Conservation (phyloP, 2,113 vertebrate species). For the Hypocryptadius cinnamomeus region DNA sequence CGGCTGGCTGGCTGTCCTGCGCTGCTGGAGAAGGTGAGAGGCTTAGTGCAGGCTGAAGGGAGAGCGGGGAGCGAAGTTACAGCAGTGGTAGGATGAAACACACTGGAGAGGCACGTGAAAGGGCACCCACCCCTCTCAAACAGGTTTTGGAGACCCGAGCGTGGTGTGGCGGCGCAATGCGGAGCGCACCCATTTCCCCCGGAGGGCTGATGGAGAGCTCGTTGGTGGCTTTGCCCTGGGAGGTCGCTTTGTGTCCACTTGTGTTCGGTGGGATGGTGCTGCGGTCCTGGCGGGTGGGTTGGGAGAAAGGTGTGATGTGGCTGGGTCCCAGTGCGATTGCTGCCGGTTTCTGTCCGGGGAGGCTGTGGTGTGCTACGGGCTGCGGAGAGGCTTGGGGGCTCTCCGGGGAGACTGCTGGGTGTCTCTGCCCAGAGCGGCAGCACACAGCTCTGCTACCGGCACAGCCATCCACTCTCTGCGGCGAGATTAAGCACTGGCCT, state of each 20-base stretch:
- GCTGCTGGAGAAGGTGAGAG: constrained; percentile 38
- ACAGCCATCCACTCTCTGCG: neutral
- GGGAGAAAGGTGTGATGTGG: neutral
- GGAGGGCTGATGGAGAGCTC: neutral
- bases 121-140: neutral
- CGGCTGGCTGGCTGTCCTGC: neutral
- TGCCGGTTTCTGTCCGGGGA: neutral
- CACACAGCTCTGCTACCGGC: fast-evolving
- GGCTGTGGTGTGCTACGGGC: neutral
- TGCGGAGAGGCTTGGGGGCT: neutral
- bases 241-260: neutral
- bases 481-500: neutral
- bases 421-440: neutral
- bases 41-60: neutral
- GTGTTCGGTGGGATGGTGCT: neutral
- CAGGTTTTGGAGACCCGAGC: neutral
- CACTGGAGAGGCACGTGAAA: neutral
- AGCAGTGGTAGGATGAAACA: neutral
- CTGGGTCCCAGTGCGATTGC: neutral
- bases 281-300: neutral
- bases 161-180: fast-evolving
- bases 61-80: neutral
- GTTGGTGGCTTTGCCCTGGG: neutral
- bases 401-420: neutral
- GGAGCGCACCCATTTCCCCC: neutral